These are phyloP conservation scores for Diaphora mendica DNA, from an alignment of 2,888 invertebrate species.

Conservation along the genomic window DNA sequence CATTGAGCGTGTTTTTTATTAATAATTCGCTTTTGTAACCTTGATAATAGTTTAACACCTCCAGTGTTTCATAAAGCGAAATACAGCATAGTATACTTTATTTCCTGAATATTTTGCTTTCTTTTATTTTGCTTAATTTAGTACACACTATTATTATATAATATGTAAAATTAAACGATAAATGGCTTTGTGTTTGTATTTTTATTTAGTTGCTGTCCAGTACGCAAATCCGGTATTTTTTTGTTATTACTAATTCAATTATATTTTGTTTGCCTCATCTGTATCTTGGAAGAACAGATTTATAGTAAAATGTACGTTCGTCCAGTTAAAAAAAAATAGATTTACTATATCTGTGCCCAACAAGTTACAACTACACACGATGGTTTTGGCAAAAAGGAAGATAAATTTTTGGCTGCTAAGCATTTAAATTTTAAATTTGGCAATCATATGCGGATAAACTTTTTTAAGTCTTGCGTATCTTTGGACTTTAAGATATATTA, in stretches of 20 bases:
- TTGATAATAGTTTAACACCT: constrained; percentile 49
- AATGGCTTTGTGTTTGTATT: neutral
- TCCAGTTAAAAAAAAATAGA: neutral
- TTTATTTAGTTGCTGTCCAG: neutral
- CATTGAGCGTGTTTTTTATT: constrained; percentile 35
- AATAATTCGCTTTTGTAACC: constrained; percentile 45
- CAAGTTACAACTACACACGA: neutral
- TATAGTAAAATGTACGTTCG: neutral
- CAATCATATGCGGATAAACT: neutral
- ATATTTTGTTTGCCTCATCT: neutral
- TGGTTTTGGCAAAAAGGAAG: constrained; percentile 18
- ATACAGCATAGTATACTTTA: neutral
- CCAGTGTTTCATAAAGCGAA: constrained; percentile 13
- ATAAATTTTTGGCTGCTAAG: neutral
- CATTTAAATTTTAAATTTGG: neutral
- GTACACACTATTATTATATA: neutral
- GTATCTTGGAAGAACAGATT: neutral
- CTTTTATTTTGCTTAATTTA: neutral
- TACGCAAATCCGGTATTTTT: neutral
- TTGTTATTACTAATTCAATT: neutral
- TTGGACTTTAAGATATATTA: neutral
- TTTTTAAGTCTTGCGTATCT: neutral
- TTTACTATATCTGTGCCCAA: neutral
- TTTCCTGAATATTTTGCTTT: neutral
- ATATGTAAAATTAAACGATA: neutral